Evolutionary conservation across 2,113 vertebrate genomes (phyloP).

Genomic region (Irena cyanogastra): DNA sequence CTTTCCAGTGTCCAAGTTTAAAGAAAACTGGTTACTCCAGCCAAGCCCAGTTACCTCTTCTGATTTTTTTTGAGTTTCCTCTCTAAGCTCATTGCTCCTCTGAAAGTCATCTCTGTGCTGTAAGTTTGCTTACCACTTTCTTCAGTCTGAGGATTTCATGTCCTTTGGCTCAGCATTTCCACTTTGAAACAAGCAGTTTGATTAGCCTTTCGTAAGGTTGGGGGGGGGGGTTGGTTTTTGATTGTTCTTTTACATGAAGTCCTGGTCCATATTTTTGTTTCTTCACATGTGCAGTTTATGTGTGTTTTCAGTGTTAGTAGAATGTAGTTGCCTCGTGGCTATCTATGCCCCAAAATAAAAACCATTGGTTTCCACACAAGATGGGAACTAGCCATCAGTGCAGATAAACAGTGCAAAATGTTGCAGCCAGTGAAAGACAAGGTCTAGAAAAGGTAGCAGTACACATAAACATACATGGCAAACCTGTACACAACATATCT

Average conservation of each 20-base stretch:
- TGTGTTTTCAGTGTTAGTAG: not conserved
- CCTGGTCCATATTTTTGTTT: not conserved
- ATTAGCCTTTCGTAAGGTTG: not conserved
- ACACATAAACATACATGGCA: not conserved
- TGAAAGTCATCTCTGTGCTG: not conserved
- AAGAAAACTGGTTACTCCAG: not conserved
- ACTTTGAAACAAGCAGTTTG: not conserved
- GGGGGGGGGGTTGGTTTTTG: fast-evolving
- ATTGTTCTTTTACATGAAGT: not conserved
- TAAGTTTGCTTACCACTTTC: not conserved
- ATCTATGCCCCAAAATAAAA: not conserved
- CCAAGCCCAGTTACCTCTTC: not conserved
- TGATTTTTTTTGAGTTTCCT: not conserved
- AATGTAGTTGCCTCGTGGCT: not conserved
- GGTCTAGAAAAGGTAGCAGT: not conserved
- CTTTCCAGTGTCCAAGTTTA: not conserved
- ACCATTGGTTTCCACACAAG: not conserved
- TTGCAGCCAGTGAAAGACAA: not conserved
- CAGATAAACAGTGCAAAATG: not conserved
- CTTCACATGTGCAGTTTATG: not conserved
- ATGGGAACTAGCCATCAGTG: not conserved
- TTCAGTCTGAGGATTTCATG: not conserved
- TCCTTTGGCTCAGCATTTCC: not conserved
- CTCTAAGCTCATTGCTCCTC: not conserved
- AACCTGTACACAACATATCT: not conserved